Conservation (phyloP, 2,113 vertebrate genomes). For the Prunella fulvescens region DNA sequence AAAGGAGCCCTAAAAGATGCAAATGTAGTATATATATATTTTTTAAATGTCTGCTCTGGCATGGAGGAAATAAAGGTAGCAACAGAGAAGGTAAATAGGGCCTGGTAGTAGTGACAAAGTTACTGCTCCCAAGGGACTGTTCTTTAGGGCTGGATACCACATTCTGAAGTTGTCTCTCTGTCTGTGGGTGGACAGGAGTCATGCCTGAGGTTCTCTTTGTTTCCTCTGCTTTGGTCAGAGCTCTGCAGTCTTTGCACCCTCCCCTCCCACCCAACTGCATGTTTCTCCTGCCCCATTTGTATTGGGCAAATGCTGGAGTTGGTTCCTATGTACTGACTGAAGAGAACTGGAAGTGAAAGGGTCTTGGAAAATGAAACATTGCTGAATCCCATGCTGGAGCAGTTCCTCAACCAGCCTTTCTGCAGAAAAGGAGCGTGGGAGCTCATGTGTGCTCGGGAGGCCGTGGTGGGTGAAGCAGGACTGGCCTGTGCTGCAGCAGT, state of each 20-base stretch:
- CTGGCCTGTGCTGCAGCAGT: not conserved
- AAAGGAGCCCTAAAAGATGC: not conserved
- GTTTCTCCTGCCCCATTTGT: not conserved
- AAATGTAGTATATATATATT: too few species aligned
- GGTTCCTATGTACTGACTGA: not conserved
- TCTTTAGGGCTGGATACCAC: not conserved
- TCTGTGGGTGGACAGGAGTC: not conserved
- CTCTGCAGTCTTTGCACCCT: not conserved
- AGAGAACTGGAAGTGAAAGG: not conserved
- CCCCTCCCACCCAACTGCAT: rapidly evolving
- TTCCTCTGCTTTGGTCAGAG: not conserved
- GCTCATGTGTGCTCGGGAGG: not conserved
- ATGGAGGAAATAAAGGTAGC: not conserved
- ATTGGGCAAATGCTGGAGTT: rapidly evolving
- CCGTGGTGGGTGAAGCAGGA: not conserved
- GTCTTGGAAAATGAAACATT: not conserved
- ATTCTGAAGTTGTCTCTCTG: not conserved
- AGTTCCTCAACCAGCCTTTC: not conserved
- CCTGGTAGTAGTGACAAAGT: not conserved
- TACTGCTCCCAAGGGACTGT: not conserved
- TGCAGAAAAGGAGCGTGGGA: not conserved
- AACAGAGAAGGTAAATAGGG: not conserved
- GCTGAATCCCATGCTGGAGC: not conserved
- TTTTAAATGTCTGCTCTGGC: not conserved
- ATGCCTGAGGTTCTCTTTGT: not conserved